Conservation (phyloP, 2,113 vertebrate species). For the Emberiza fucata region DNA sequence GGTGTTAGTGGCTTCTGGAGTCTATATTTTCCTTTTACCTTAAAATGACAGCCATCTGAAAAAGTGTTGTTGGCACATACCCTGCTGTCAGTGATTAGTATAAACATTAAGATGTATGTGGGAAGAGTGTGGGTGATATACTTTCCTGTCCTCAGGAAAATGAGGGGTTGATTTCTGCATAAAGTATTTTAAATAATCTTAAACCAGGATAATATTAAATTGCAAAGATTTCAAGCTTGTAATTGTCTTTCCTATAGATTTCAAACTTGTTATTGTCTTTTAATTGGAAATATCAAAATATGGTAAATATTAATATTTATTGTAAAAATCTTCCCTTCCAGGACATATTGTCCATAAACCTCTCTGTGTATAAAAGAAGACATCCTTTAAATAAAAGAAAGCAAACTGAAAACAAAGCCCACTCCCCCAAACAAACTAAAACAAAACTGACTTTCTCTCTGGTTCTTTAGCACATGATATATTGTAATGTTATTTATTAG, state of each 20-base stretch:
- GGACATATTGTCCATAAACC: accelerated
- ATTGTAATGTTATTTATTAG: background rate
- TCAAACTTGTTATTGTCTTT: background rate
- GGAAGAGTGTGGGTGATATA: background rate
- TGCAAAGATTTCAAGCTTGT: background rate
- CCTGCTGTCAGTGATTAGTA: background rate
- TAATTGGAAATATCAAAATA: background rate
- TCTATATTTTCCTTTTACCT: background rate
- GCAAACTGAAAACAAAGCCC: background rate
- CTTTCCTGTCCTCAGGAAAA: background rate
- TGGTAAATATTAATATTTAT: background rate
- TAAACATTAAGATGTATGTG: background rate
- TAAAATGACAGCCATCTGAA: background rate
- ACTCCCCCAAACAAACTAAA: background rate
- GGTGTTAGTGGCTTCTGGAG: background rate
- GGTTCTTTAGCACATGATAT: background rate
- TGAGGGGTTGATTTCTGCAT: background rate
- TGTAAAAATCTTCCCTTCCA: background rate
- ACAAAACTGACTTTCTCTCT: background rate
- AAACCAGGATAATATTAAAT: background rate
- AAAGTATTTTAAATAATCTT: background rate
- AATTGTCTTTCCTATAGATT: background rate
- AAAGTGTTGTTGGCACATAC: background rate
- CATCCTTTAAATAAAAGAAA: background rate
- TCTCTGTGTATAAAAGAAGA: background rate